Conservation (phyloP, 1,140 invertebrate species). For the Ephestia elutella region DNA sequence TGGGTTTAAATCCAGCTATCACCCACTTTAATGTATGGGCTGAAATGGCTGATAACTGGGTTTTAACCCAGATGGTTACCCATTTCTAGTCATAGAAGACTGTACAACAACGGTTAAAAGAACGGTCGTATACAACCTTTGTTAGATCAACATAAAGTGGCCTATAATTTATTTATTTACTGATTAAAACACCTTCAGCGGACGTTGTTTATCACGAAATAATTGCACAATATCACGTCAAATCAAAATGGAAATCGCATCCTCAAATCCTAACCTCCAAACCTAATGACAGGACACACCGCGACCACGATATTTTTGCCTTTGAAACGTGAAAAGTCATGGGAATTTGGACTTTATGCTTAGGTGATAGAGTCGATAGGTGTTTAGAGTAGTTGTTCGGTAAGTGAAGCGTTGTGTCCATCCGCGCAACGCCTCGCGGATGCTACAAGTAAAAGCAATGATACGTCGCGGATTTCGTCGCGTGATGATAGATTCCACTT, state of each 20-base stretch:
- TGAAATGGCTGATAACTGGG: too few relatives aligned
- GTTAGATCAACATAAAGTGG: too few relatives aligned
- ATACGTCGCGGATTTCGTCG: slow-evolving; percentile 57
- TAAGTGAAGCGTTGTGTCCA: slow-evolving; percentile 38
- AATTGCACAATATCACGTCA: neutral
- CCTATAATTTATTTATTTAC: too few relatives aligned
- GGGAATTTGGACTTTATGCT: slow-evolving; percentile 16
- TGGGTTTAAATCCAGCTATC: too few relatives aligned
- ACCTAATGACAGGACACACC: slow-evolving; percentile 59
- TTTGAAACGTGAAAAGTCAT: neutral
- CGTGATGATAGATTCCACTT: slow-evolving; percentile 33
- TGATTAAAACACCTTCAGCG: neutral
- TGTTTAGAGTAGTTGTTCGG: slow-evolving; percentile 24
- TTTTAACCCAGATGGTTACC: too few relatives aligned
- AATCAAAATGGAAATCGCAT: slow-evolving; percentile 54
- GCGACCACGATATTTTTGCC: slow-evolving; percentile 14
- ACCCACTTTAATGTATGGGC: too few relatives aligned
- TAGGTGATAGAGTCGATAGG: slow-evolving; percentile 18
- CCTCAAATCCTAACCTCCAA: slow-evolving; percentile 49
- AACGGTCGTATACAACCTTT: too few relatives aligned
- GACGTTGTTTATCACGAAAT: slow-evolving; percentile 1
- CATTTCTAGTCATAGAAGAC: too few relatives aligned
- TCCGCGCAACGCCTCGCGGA: slow-evolving; percentile 54
- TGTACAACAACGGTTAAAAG: too few relatives aligned
- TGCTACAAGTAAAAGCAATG: slow-evolving; percentile 63